A percentile compares a stretch with the other conserved stretches of the same genome.
These are phyloP conservation scores for Leptinotarsa peninsularis DNA, from an alignment of 2,888 invertebrate genomes.

Conservation along the genomic window DNA sequence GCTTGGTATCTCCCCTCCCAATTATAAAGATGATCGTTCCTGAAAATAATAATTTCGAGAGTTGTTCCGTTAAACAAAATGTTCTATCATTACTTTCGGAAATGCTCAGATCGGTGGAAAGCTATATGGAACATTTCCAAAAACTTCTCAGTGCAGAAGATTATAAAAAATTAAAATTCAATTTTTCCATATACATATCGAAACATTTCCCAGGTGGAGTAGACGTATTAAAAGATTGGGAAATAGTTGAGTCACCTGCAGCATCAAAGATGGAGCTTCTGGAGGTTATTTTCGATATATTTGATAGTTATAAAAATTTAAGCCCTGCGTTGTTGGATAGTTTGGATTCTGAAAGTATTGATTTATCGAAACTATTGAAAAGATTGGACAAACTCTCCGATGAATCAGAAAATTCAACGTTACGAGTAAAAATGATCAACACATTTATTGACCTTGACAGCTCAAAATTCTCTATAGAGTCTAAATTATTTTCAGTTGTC, in stretches of 20 bases:
- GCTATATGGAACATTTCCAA: conserved; percentile 44
- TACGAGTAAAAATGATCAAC: conserved; percentile 65
- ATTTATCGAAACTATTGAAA: conserved; percentile 47
- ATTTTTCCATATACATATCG: conserved; percentile 50
- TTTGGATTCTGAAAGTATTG: conserved; percentile 43
- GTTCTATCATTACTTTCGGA: conserved; percentile 59
- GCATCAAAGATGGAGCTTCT: conserved; percentile 51
- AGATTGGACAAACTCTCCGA: conserved; percentile 31
- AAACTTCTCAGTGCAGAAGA: conserved; percentile 44
- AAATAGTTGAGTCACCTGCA: conserved; percentile 42
- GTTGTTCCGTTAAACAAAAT: conserved; percentile 65
- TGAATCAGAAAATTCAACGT: conserved; percentile 42
- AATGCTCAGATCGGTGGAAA: conserved; percentile 52
- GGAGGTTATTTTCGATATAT: conserved; percentile 68
- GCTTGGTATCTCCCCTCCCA: conserved; percentile 56
- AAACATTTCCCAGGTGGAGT: conserved; percentile 63
- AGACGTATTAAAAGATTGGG: conserved; percentile 60
- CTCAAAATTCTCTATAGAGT: conserved; percentile 58
- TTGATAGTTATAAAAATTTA: conserved; percentile 69
- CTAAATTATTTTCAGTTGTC: conserved; percentile 52
- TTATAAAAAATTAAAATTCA: conserved; percentile 43
- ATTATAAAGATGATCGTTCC: conserved; percentile 57
- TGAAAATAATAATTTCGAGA: conserved; percentile 49
- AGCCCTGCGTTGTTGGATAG: conserved; percentile 69
- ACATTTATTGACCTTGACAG: conserved; percentile 63